A percentile compares a stretch with the other conserved stretches of the same genome.
Evolutionary conservation across 2,113 vertebrate genomes (phyloP).

Genomic region (Plotosus lineatus): DNA sequence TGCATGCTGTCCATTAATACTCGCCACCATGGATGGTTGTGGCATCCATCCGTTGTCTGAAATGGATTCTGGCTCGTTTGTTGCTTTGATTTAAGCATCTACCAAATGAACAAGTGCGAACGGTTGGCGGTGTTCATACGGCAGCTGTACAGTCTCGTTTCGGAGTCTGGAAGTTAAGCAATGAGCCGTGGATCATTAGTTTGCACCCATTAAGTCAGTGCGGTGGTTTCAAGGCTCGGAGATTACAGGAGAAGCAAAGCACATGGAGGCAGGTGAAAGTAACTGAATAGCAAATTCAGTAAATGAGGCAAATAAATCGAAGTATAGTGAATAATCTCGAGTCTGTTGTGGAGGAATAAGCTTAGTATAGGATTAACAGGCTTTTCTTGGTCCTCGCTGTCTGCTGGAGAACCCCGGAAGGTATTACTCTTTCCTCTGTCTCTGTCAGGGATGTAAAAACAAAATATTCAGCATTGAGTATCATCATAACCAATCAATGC

Average conservation of each 20-base stretch:
- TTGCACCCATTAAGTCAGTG: background rate
- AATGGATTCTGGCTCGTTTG: constrained; percentile 9
- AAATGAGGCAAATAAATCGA: constrained; percentile 62
- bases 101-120: background rate
- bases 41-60: background rate
- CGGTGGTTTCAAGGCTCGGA: background rate
- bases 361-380: constrained; percentile 68
- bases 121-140: background rate
- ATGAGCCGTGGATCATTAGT: background rate
- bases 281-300: constrained; percentile 61
- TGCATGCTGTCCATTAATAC: background rate
- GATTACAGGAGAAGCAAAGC: background rate
- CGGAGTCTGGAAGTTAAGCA: background rate
- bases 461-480: background rate
- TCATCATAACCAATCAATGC: no score
- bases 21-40: background rate
- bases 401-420: background rate
- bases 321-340: constrained; percentile 56
- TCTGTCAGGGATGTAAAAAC: background rate
- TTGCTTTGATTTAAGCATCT: background rate
- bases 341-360: constrained; percentile 56
- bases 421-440: constrained; percentile 10
- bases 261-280: constrained; percentile 46
- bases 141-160: background rate
- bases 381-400: constrained; percentile 20